phyloP scores from a whole-genome alignment of 1,140 invertebrate genomes.

The Phocides pigmalion region DNA sequence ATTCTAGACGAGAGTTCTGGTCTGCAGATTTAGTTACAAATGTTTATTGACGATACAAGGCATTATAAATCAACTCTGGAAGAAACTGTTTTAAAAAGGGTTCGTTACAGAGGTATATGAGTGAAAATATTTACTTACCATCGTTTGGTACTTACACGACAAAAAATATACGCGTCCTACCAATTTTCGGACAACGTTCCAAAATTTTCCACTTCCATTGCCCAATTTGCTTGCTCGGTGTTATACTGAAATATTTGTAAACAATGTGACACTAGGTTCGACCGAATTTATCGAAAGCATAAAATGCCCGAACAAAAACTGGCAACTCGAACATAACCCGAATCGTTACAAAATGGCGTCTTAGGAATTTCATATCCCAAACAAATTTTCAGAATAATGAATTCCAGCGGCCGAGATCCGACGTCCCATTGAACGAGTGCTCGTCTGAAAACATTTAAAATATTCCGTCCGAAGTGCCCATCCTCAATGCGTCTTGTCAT shows the following conservation, averaged over 20 bases:
- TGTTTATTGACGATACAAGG: no score
- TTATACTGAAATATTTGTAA: not conserved
- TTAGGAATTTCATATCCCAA: conserved; percentile 68
- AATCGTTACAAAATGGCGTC: conserved; percentile 51
- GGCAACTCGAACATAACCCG: conserved; percentile 41
- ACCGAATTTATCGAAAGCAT: conserved; percentile 16
- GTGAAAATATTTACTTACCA: no score
- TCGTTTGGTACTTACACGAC: no score
- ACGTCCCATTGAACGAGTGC: conserved; percentile 37
- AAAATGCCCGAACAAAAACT: conserved; percentile 40
- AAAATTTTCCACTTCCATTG: no score
- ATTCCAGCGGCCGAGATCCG: conserved; percentile 47
- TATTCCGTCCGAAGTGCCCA: conserved; percentile 32
- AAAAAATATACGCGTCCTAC: no score
- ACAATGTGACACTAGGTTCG: not conserved
- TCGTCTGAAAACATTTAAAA: conserved; percentile 48
- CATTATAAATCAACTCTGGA: no score
- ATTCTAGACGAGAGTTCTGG: no score
- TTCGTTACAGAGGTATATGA: no score
- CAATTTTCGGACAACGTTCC: no score
- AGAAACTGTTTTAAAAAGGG: no score
- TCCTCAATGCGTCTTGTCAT: not conserved
- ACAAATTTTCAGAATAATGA: conserved; percentile 59
- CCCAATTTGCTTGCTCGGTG: not conserved
- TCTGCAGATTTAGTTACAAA: no score